Conservation (phyloP, 2,797 vertebrate species). For the Tokudaia tokunoshimensis region DNA sequence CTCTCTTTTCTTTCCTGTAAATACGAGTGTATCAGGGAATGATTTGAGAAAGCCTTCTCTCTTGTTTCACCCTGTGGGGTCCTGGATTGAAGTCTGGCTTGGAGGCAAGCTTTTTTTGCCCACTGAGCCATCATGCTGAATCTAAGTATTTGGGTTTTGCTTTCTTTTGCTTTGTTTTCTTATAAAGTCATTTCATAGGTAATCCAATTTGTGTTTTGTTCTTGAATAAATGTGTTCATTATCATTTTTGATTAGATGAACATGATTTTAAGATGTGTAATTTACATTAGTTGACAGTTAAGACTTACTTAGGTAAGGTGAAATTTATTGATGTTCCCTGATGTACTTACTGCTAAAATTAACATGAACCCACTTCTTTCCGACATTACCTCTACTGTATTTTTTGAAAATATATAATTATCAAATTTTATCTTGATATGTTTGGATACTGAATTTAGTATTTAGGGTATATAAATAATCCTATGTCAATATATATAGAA, state of each 20-base stretch:
- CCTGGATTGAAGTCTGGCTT: not conserved
- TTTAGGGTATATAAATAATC: slow-evolving; percentile 11
- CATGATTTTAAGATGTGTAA: not conserved
- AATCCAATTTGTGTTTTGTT: not conserved
- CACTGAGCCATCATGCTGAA: not conserved
- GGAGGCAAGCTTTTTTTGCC: not conserved
- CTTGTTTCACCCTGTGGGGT: not conserved
- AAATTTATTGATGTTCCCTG: slow-evolving; percentile 6
- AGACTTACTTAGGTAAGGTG: not conserved
- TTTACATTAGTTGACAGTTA: slow-evolving; percentile 5
- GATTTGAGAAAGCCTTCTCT: not conserved
- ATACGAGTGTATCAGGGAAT: not conserved
- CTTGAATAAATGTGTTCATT: not conserved
- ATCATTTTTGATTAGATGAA: not conserved
- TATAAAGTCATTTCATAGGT: not conserved
- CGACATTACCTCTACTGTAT: not conserved
- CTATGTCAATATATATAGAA: not conserved
- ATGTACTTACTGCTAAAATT: not conserved
- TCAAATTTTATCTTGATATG: not conserved
- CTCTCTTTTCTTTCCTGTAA: no score
- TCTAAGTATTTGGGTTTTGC: not conserved
- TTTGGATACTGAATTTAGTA: not conserved
- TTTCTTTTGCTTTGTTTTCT: not conserved
- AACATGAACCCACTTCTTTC: not conserved
- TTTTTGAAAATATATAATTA: not conserved